These are phyloP conservation scores for Meteorus colon DNA, from an alignment of 2,888 invertebrate genomes.

Conservation along the genomic window DNA sequence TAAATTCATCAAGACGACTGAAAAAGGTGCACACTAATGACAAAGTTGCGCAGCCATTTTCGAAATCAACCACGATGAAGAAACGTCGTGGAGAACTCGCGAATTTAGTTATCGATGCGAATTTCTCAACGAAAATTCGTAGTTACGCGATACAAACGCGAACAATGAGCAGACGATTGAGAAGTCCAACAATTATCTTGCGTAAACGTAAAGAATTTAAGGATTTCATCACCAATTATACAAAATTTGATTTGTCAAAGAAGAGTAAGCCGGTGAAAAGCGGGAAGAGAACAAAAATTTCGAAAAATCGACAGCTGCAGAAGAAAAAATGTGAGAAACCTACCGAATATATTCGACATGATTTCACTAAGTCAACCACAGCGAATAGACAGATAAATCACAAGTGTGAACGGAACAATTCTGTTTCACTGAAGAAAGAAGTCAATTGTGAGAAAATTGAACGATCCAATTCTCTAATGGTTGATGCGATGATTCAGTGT, in stretches of 20 bases:
- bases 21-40: conserved; percentile 29
- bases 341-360: background rate
- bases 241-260: conserved; percentile 41
- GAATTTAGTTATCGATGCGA: conserved; percentile 66
- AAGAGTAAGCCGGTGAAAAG: conserved; percentile 40
- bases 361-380: background rate
- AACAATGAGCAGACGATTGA: conserved; percentile 55
- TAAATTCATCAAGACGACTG: conserved; percentile 28
- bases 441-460: conserved; percentile 31
- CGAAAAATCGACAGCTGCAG: conserved; percentile 28
- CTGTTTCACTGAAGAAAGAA: background rate
- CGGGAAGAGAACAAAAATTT: conserved; percentile 21
- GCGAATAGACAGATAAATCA: background rate
- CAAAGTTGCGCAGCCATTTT: conserved; percentile 44
- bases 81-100: conserved; percentile 64
- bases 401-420: background rate
- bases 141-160: conserved; percentile 47
- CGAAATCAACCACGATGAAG: conserved; percentile 47
- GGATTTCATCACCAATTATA: conserved; percentile 33
- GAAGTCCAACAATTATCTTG: conserved; percentile 50
- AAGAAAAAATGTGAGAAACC: conserved; percentile 24
- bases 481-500: conserved; percentile 64
- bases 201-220: conserved; percentile 42
- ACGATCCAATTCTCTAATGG: conserved; percentile 49
- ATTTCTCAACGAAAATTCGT: conserved; percentile 61